These are phyloP conservation scores for Nyctereutes procyonoides DNA, from an alignment of 2,113 vertebrate genomes.

Conservation along the genomic window DNA sequence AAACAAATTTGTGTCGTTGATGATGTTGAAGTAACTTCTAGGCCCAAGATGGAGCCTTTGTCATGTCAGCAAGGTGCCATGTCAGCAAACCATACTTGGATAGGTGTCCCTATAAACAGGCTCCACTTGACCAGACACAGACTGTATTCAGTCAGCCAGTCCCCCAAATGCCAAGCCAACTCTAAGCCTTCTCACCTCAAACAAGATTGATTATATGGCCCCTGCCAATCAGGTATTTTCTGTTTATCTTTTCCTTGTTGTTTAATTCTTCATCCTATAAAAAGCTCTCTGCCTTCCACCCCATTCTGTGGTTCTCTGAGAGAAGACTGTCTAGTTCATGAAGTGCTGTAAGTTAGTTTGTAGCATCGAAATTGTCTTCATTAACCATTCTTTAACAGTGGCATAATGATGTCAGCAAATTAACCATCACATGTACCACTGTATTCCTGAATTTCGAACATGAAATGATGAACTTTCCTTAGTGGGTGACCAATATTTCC, in stretches of 20 bases:
- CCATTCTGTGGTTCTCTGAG: neutral
- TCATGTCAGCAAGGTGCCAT: rapidly evolving
- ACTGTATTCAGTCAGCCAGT: neutral
- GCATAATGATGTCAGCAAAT: neutral
- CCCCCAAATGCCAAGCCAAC: neutral
- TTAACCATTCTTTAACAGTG: neutral
- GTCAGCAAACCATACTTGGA: neutral
- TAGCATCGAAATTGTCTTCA: neutral
- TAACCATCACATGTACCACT: neutral
- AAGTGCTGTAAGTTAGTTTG: neutral
- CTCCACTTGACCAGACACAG: neutral
- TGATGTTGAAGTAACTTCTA: neutral
- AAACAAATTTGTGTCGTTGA: neutral
- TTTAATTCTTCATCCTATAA: neutral
- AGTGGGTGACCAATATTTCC: neutral
- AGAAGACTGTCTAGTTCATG: neutral
- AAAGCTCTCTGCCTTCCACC: neutral
- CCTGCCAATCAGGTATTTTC: neutral
- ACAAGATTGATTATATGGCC: too few species aligned
- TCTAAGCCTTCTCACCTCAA: neutral
- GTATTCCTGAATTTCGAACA: neutral
- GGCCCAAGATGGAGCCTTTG: neutral
- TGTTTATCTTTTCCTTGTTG: neutral
- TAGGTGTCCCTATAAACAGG: neutral
- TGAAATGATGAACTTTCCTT: neutral